These are phyloP conservation scores for Aleadryas rufinucha DNA, from an alignment of 2,113 vertebrate species.

Conservation along the genomic window DNA sequence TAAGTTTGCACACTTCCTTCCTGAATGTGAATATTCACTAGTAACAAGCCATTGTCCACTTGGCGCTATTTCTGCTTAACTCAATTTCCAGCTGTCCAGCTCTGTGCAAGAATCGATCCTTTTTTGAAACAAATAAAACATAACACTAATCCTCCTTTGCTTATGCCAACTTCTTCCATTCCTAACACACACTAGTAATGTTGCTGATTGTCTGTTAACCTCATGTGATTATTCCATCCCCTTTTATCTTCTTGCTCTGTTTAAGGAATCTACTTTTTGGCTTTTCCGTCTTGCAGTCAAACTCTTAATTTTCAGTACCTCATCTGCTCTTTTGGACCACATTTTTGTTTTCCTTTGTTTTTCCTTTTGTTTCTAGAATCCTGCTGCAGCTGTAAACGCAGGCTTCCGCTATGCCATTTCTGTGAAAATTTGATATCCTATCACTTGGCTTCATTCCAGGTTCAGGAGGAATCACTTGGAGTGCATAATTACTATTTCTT, in stretches of 20 bases:
- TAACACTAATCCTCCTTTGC: neutral
- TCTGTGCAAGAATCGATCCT: neutral
- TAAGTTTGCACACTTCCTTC: conserved; percentile 40
- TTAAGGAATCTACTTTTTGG: neutral
- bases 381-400: neutral
- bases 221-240: neutral
- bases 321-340: neutral
- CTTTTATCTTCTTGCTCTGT: neutral
- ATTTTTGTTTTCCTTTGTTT: neutral
- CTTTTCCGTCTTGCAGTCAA: neutral
- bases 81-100: conserved; percentile 8
- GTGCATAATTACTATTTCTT: neutral
- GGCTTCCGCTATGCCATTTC: neutral
- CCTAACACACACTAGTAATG: neutral
- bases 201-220: neutral
- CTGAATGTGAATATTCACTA: conserved; percentile 39
- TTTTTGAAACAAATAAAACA: neutral
- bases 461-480: neutral
- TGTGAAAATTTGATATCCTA: neutral
- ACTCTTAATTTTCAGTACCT: neutral
- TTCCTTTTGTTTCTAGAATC: conserved; percentile 16
- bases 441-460: neutral
- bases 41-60: conserved; percentile 9
- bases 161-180: neutral
- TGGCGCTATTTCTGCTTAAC: neutral